Evolutionary conservation across 2,888 invertebrate genomes (phyloP).

Genomic region (Phania funesta): DNA sequence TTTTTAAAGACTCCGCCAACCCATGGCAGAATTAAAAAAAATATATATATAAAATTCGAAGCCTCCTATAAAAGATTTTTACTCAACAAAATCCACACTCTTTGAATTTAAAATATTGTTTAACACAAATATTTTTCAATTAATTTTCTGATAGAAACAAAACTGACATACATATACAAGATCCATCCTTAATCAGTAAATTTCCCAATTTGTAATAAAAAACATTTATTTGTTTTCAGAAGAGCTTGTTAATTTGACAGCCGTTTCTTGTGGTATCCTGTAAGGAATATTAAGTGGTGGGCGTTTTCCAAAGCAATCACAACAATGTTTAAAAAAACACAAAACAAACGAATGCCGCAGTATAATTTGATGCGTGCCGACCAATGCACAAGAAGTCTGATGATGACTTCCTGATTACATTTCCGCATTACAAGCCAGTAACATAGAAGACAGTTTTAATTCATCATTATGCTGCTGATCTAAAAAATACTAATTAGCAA

Average conservation of each 20-base stretch:
- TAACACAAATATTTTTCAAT: too few species aligned
- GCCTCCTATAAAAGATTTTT: too few species aligned
- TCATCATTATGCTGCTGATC: slow-evolving; percentile 1
- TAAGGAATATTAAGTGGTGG: slow-evolving; percentile 70
- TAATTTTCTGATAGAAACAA: too few species aligned
- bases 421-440: slow-evolving; percentile 49
- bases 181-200: slow-evolving; percentile 10
- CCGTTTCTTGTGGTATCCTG: slow-evolving; percentile 55
- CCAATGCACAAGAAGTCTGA: slow-evolving; percentile 68
- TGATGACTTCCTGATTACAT: slow-evolving; percentile 57
- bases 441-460: slow-evolving; percentile 23
- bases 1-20: too few species aligned
- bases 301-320: slow-evolving; percentile 71
- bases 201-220: neutral
- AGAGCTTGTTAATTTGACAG: slow-evolving; percentile 57
- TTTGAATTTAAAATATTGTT: too few species aligned
- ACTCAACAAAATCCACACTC: too few species aligned
- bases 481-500: slow-evolving; percentile 28
- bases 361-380: slow-evolving; percentile 70
- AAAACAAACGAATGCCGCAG: slow-evolving; percentile 47
- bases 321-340: slow-evolving; percentile 58
- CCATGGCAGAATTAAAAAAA: too few species aligned
- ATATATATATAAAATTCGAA: too few species aligned
- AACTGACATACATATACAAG: too few species aligned
- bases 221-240: slow-evolving; percentile 45